Base-by-base conservation (phyloP, 2,113 vertebrate genomes). In the Mionectes macconnelli region DNA sequence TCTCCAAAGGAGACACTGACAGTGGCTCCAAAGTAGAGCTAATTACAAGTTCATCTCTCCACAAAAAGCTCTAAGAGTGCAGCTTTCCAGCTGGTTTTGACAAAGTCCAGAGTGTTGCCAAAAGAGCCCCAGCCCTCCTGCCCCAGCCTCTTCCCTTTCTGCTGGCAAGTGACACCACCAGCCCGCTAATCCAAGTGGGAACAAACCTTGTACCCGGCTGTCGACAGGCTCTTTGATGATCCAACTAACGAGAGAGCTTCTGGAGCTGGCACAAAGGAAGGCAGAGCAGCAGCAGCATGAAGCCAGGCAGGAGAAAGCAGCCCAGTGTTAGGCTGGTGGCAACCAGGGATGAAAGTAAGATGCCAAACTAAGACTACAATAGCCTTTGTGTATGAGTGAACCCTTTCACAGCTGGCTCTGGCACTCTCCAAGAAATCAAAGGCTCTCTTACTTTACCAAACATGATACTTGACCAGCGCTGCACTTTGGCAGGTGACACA, bases 161-260 rank as follows among this genome's bases (percentile, higher is more conserved):
- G 28, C 0, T 39, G 68, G 49, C 40, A 17, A 53, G 42, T 5
- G 39, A 17, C 35, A 37, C 5, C 40, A 14, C 11, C 40, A 60
- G 72, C 44, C 37, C 0, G 5, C 25, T 14, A 13, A 3, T 2
- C 25, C 91, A 35, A 3, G 20, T 3, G 45, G 25, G 52, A 82
- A 9, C 27, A 44, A 18, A 6, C 3, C 63, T 2, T 2, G 10
- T 6, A 0, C 8, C 35, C 0, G 0, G 21, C 80, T 5, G 62
- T 57, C 47, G 2, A 28, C 42, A 28, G 76, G 28, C 11, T 8
- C 53, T 52, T 1, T 2, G 44, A 12, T 7, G 30, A 8, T 9
- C 25, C 84, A 30, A 4, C 52, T 27, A 4, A 55, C 49, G 4
- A 18, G 62, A 4, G 21, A 23, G 35, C 5, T 45, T 10, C 63